Conservation (phyloP, 2,888 invertebrate genomes). For the Eupithecia pulchellata region DNA sequence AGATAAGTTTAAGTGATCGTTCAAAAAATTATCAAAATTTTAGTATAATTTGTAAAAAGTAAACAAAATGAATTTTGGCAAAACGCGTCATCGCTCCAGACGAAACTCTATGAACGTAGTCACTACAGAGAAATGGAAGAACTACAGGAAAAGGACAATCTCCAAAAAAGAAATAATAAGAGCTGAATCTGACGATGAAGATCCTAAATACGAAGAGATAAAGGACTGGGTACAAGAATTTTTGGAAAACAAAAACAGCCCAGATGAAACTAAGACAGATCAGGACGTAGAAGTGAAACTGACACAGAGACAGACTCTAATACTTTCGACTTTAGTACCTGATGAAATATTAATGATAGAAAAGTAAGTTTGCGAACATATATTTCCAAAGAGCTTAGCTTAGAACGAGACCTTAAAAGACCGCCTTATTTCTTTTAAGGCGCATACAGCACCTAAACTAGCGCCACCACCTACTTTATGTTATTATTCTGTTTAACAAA, state of each 20-base stretch:
- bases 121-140: slow-evolving; percentile 70
- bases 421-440: background rate
- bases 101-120: slow-evolving; percentile 64
- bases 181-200: slow-evolving; percentile 66
- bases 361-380: slow-evolving; percentile 55
- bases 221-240: slow-evolving; percentile 74
- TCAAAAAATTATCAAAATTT: slow-evolving; percentile 56
- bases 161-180: slow-evolving; percentile 49
- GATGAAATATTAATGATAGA: slow-evolving; percentile 82
- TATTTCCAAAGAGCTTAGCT: background rate
- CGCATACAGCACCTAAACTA: too few relatives aligned
- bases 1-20: slow-evolving; percentile 55
- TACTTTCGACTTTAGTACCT: slow-evolving; percentile 83
- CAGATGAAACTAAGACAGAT: slow-evolving; percentile 61
- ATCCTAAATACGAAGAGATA: slow-evolving; percentile 59
- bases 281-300: slow-evolving; percentile 78
- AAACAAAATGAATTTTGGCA: slow-evolving; percentile 71
- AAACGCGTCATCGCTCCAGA: slow-evolving; percentile 60
- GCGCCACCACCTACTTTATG: too few relatives aligned
- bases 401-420: too few relatives aligned
- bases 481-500: too few relatives aligned
- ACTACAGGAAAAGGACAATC: slow-evolving; percentile 58
- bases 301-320: slow-evolving; percentile 77
- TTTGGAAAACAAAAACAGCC: slow-evolving; percentile 62
- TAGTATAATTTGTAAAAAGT: slow-evolving; percentile 45